These are phyloP conservation scores for Pocota personata DNA, from an alignment of 2,888 invertebrate genomes.

Conservation along the genomic window DNA sequence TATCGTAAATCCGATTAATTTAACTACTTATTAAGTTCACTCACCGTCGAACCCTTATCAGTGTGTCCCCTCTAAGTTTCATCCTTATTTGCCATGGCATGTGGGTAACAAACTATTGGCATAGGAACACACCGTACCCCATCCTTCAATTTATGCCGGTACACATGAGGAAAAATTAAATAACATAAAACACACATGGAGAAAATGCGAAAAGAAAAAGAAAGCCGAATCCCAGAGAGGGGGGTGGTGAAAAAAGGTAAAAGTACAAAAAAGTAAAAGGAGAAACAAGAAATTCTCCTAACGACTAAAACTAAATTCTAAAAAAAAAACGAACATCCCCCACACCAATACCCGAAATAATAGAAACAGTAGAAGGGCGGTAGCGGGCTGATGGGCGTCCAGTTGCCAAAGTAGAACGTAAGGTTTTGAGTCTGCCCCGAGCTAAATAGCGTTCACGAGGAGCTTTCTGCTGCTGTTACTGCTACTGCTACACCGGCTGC, in stretches of 20 bases:
- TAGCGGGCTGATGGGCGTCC: conserved; percentile 15
- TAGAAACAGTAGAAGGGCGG: conserved; percentile 40
- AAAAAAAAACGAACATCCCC: conserved; percentile 47
- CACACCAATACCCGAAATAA: conserved; percentile 52
- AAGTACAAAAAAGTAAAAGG: conserved; percentile 27
- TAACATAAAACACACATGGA: conserved; percentile 52
- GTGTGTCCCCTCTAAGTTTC: conserved; percentile 10
- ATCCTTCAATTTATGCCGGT: neutral
- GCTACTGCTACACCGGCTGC: neutral
- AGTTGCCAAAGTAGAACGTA: conserved; percentile 54
- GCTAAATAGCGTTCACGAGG: conserved; percentile 66
- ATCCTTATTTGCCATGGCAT: neutral
- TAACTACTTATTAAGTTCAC: conserved; percentile 68
- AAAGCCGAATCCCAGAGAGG: neutral
- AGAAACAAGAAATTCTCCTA: conserved; percentile 57
- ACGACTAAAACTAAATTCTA: conserved; percentile 63
- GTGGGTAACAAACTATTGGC: conserved; percentile 20
- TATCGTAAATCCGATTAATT: conserved; percentile 68
- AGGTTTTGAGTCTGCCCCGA: conserved; percentile 57
- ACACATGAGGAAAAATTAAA: conserved; percentile 54
- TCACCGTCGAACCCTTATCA: conserved; percentile 67
- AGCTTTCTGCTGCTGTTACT: conserved; percentile 30
- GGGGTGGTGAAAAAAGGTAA: neutral
- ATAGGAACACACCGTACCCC: neutral
- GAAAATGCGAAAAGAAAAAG: conserved; percentile 55